Conservation (phyloP, 2,113 vertebrate species). For the Amblyornis subalaris region DNA sequence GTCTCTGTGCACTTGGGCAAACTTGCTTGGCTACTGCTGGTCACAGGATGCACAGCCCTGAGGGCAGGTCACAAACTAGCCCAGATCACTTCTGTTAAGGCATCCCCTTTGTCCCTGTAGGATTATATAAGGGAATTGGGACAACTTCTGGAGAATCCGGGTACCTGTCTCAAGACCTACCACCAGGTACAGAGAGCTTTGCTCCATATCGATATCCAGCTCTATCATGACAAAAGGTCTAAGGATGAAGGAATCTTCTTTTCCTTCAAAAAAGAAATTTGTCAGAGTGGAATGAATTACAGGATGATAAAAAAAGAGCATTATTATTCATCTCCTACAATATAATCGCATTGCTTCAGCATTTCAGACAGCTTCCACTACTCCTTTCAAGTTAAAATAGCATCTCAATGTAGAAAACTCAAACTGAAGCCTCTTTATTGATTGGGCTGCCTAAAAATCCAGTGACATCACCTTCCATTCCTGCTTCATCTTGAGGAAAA, state of each 20-base stretch:
- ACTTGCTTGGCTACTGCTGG: neutral
- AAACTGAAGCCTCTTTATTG: neutral
- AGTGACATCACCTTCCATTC: neutral
- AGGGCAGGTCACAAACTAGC: neutral
- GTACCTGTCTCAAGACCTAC: neutral
- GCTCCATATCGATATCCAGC: neutral
- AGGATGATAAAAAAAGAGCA: neutral
- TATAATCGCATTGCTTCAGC: neutral
- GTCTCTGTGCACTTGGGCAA: neutral
- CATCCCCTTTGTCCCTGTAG: neutral
- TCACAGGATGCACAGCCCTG: neutral
- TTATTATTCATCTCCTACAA: neutral
- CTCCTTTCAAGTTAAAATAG: neutral
- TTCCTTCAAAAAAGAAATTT: neutral
- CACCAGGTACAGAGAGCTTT: neutral
- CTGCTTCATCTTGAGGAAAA: neutral
- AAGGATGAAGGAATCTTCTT: neutral
- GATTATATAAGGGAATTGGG: neutral
- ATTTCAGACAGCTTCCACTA: neutral
- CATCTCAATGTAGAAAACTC: neutral
- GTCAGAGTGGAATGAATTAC: neutral
- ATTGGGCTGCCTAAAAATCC: neutral
- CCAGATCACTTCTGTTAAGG: neutral
- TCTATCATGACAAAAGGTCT: neutral
- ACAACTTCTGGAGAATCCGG: neutral